Evolutionary conservation across 2,888 invertebrate species (phyloP).

Genomic region (Orchestes rusci): DNA sequence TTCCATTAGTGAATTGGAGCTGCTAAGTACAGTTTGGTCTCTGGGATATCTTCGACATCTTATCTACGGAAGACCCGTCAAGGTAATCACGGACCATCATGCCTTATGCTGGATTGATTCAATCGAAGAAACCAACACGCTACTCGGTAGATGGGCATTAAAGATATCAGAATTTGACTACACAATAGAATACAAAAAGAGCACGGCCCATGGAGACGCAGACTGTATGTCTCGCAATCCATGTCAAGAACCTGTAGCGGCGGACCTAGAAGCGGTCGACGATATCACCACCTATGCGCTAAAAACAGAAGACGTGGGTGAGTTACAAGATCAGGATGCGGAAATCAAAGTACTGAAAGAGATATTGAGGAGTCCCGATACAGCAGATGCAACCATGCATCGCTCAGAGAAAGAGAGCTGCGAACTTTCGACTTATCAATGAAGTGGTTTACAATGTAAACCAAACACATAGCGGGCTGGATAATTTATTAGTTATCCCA

Average conservation of each 20-base stretch:
- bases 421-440: conserved; percentile 20
- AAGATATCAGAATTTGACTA: too few relatives aligned
- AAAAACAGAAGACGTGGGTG: conserved; percentile 12
- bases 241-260: background rate
- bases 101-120: too few relatives aligned
- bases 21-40: background rate
- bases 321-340: conserved; percentile 17
- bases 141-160: too few relatives aligned
- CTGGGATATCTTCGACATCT: too few relatives aligned
- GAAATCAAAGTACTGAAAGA: conserved; percentile 14
- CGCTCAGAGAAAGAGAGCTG: conserved; percentile 20
- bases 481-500: conserved; percentile 26
- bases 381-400: conserved; percentile 14
- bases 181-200: conserved; percentile 6
- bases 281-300: conserved; percentile 21
- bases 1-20: background rate
- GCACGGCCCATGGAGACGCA: conserved; percentile 4
- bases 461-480: conserved; percentile 6
- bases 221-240: conserved; percentile 7
- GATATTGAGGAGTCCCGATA: conserved; percentile 15
- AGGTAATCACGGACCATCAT: conserved; percentile 2
- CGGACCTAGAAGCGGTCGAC: background rate
- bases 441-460: conserved; percentile 23
- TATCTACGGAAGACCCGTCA: background rate
- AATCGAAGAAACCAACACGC: too few relatives aligned